Base-by-base conservation (phyloP, 1,140 invertebrate species). In the Tenebrio molitor region DNA sequence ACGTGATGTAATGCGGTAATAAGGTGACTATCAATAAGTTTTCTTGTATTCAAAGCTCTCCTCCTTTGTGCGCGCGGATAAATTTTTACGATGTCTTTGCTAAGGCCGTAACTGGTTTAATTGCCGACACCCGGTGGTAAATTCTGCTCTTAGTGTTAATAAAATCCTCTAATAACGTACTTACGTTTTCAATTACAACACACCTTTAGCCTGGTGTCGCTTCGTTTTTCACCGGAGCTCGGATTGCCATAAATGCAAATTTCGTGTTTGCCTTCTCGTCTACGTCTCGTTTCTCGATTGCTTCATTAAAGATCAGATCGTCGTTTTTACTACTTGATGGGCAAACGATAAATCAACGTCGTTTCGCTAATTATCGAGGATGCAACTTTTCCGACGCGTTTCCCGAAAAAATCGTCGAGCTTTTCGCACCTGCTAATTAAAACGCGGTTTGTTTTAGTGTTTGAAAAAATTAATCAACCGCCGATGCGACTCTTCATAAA, bases 1-100 rank as follows among this genome's bases (percentile, higher is more conserved):
- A 66, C 64, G 64, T 66, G 64, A 66, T 66, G 42, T 66, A 66
- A 66, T 66, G 64, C 44, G 19, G 42, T 66, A 66, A 66, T 41
- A 66, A 41, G 64, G 36, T 44, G 19, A 66, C 36, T 66, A 66
- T 66, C 64, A 66, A 66, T 58, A 58, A 29, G 50, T 58, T 58
- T 58, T 58, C 50, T 58, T 58, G 17, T 17, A 58, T 58, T 58
- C 50, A 58, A 12, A 58, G 50, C 44, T 58, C 23, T 58, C 50
- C 15, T 58, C 15, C 23, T 29, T 15, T 12, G 4, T 25, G 21
- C 14, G 14, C n/a, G 29, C 8, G 25, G 4, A 29, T 25, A 58
- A 25, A 58, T 58, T 58, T 58, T 58, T 58, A 58, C 21, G 46
- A 53, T 23, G 46, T 19, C 50, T 58, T 15, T 58, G n/a, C 29